phyloP scores from a whole-genome alignment of 2,113 vertebrate genomes.

The Antidorcas marsupialis region DNA sequence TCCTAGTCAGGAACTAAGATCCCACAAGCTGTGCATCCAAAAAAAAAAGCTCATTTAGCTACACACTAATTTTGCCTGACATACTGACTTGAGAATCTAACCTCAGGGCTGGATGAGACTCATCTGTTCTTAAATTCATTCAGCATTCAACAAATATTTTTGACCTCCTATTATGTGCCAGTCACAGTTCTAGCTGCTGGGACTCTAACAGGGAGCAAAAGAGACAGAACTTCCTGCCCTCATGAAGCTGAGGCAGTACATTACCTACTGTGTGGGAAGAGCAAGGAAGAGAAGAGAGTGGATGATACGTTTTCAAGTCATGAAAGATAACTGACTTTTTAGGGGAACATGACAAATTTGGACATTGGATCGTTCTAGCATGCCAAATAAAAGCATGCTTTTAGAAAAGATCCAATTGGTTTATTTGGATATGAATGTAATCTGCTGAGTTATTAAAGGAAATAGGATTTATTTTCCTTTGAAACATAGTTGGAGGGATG shows the following conservation, averaged over 20 bases:
- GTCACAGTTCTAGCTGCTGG: not conserved
- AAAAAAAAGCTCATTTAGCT: not conserved
- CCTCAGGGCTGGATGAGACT: not conserved
- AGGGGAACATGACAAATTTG: not conserved
- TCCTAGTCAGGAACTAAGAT: not conserved
- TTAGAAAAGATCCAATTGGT: not conserved
- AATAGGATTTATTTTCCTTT: not conserved
- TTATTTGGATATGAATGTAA: not conserved
- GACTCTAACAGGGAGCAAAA: not conserved
- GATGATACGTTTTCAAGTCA: not conserved
- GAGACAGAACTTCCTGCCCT: not conserved
- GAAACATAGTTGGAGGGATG: not conserved
- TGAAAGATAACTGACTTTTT: not conserved
- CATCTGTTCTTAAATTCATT: not conserved
- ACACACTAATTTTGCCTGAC: not conserved
- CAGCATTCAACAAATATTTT: not conserved
- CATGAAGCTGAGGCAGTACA: not conserved
- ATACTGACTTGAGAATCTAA: not conserved
- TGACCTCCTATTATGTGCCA: not conserved
- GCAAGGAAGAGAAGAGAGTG: not conserved
- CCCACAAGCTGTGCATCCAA: not conserved
- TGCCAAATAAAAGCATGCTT: not conserved
- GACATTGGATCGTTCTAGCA: not conserved
- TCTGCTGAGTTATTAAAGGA: not conserved
- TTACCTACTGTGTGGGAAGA: not conserved